Percentiles rank a stretch among this genome's conserved stretches.
phyloP scores from a whole-genome alignment of 1,140 invertebrate species.

The Harlomillsia oculata region DNA sequence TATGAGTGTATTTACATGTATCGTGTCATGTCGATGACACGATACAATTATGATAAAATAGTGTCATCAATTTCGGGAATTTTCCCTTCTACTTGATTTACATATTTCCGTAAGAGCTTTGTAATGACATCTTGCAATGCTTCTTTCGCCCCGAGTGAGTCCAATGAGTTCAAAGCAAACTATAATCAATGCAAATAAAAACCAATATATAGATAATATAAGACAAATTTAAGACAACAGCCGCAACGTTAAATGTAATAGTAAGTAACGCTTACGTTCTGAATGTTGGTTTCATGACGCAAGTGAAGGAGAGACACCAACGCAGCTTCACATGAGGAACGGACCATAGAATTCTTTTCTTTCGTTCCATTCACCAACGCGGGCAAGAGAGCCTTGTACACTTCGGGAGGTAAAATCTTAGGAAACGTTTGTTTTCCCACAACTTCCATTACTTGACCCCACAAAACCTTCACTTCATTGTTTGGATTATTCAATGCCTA shows the following conservation, averaged over 20 bases:
- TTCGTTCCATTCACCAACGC: constrained; percentile 94
- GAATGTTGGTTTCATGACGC: constrained; percentile 60
- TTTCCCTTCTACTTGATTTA: constrained; percentile 62
- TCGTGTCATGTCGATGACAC: no score
- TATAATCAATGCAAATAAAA: no score
- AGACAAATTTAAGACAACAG: no score
- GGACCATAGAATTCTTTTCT: constrained; percentile 92
- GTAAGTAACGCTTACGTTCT: constrained; percentile 51
- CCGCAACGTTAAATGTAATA: no score
- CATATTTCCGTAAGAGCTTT: constrained; percentile 64
- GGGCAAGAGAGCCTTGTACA: constrained; percentile 69
- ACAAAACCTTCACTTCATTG: constrained; percentile 88
- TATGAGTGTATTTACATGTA: no score
- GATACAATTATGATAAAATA: constrained; percentile 68
- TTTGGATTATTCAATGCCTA: constrained; percentile 85
- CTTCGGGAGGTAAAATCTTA: constrained; percentile 53
- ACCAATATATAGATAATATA: no score
- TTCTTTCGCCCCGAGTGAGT: constrained; percentile 76
- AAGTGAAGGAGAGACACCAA: constrained; percentile 73
- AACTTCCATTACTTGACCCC: constrained; percentile 68
- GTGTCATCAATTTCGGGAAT: constrained; percentile 87
- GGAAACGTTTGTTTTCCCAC: constrained; percentile 52
- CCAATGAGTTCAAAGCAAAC: constrained; percentile 63
- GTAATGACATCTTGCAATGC: constrained; percentile 77
- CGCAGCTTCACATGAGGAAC: constrained; percentile 84